Evolutionary conservation across 2,888 invertebrate species (phyloP), one percentile per base, ranked within the genome.

Genomic region (Tinea pellionella): DNA sequence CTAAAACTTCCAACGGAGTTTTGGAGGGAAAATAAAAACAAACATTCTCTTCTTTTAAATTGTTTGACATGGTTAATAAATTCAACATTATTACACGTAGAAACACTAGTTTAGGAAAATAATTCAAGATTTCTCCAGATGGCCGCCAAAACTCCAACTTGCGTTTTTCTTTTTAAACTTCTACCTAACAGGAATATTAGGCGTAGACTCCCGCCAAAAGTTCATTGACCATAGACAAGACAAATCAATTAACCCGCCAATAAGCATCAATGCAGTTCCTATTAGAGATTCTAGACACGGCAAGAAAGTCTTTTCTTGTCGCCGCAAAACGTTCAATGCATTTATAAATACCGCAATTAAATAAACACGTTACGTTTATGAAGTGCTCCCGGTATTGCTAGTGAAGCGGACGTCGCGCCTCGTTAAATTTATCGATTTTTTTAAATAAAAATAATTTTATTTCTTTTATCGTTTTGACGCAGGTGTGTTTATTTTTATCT

Each of bases 141-240:
- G n/a, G n/a, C n/a, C n/a, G n/a, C n/a, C n/a, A n/a, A 24, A 24
- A 24, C 24, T 24, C 24, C 24, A 24, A 24, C 3, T 3, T 6
- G 24, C 3, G 24, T 24, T n/a, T n/a, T n/a, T n/a, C n/a, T n/a
- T n/a, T n/a, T n/a, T n/a, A n/a, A n/a, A n/a, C n/a, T n/a, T n/a
- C n/a, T n/a, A n/a, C n/a, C 24, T 24, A 6, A 24, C 24, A 24
- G 24, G 24, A 24, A 24, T 24, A 6, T n/a, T n/a, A n/a, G n/a
- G n/a, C 15, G 15, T 8, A 8, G 43, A 13, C 12, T 47, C 13
- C 47, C 47, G 47, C 47, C 47, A 47, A 47, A n/a, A 47, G 47
- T 47, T 47, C 47, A 47, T 47, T 47, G 47, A 47, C 47, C 47
- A 47, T 47, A 47, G 47, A 47, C 47, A 47, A 47, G 47, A 47